Evolutionary conservation across 2,113 vertebrate genomes (phyloP).

Genomic region (Megaleporinus macrocephalus): DNA sequence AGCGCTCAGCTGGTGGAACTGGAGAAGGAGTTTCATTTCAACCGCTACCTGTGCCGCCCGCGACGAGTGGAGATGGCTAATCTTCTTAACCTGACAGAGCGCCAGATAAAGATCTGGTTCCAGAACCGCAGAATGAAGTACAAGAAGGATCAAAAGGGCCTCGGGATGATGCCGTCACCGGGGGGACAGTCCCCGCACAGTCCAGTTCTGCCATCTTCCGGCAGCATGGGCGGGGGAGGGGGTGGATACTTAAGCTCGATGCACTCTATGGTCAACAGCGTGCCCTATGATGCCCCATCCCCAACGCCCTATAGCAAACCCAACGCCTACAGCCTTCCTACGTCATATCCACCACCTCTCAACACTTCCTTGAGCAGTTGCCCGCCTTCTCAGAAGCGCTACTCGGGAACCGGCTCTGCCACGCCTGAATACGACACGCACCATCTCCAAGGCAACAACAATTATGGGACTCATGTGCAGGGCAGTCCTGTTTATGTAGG

Average conservation of each 20-base stretch:
- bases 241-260: conserved; percentile 93
- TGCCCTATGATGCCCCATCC: conserved; percentile 92
- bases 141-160: conserved; percentile 98
- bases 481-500: conserved; percentile 95
- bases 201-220: conserved; percentile 83
- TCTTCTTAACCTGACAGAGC: conserved; percentile 95
- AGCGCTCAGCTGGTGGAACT: conserved; percentile 98
- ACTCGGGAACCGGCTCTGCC: conserved; percentile 85
- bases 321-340: conserved; percentile 88
- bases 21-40: conserved; percentile 99
- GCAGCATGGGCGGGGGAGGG: conserved; percentile 78
- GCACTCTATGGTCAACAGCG: conserved; percentile 97
- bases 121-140: conserved; percentile 99
- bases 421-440: conserved; percentile 93
- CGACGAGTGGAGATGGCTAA: conserved; percentile 98
- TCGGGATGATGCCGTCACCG: conserved; percentile 95
- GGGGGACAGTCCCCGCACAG: conserved; percentile 95
- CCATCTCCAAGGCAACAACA: conserved; percentile 89
- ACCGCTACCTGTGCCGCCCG: conserved; percentile 96
- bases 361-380: conserved; percentile 90
- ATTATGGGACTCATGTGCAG: conserved; percentile 94
- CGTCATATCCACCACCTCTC: conserved; percentile 88
- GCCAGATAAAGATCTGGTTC: conserved; percentile 99
- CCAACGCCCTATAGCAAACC: conserved; percentile 92
- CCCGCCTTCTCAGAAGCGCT: conserved; percentile 92